A percentile compares a stretch with the other conserved stretches of the same genome.
phyloP scores from a whole-genome alignment of 2,113 vertebrate species.

The Ochotona curzoniae region DNA sequence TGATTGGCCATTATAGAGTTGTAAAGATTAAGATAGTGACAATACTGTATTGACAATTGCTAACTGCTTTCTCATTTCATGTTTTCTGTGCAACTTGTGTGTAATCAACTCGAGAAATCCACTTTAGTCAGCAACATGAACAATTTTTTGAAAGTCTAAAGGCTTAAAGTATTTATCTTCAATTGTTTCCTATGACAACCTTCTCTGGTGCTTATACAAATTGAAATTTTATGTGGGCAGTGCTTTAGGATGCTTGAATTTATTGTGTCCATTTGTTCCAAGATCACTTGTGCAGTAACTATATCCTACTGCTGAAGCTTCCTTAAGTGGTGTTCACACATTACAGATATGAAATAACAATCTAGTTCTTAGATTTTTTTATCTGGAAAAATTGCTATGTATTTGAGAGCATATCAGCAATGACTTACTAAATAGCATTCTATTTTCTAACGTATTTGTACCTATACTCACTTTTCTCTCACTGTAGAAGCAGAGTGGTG shows the following conservation, averaged over 20 bases:
- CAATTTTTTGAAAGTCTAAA: slow-evolving; percentile 7
- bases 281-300: neutral
- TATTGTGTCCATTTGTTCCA: slow-evolving; percentile 13
- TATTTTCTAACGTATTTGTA: slow-evolving; percentile 22
- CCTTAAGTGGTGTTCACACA: neutral
- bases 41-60: neutral
- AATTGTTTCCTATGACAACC: slow-evolving; percentile 26
- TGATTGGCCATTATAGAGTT: neutral
- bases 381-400: neutral
- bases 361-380: neutral
- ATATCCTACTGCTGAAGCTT: neutral
- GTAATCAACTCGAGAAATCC: neutral
- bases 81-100: neutral
- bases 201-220: neutral
- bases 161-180: slow-evolving; percentile 6
- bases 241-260: slow-evolving; percentile 24
- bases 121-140: neutral
- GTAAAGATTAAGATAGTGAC: neutral
- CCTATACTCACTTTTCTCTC: neutral
- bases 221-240: neutral
- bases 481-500: neutral
- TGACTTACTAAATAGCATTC: slow-evolving; percentile 31
- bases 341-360: neutral
- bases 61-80: neutral
- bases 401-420: neutral